Evolutionary conservation across 2,888 invertebrate species (phyloP).

Genomic region (Ctenicera cuprea): DNA sequence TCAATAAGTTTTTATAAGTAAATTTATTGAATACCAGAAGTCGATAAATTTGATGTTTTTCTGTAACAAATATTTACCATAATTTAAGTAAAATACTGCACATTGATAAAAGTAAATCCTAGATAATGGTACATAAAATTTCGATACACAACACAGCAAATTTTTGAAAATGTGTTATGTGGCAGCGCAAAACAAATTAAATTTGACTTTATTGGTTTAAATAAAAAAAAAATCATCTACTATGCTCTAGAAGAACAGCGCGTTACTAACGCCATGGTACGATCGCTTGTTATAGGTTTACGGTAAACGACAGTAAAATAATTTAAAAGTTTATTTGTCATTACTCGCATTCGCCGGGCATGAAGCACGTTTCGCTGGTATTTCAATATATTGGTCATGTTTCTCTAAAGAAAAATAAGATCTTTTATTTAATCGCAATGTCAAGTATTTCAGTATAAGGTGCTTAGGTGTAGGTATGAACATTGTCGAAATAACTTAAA

Average conservation of each 20-base stretch:
- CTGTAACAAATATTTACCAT: too few relatives aligned
- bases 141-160: too few relatives aligned
- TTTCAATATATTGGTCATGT: conserved; percentile 22
- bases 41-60: too few relatives aligned
- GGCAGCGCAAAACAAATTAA: not conserved
- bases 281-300: not conserved
- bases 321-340: conserved; percentile 13
- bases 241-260: not conserved
- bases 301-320: not conserved
- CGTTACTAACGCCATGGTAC: not conserved
- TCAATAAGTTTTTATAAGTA: too few relatives aligned
- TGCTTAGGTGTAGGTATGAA: too few relatives aligned
- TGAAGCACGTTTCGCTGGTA: not conserved
- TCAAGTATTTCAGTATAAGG: conserved; percentile 7
- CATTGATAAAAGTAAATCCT: too few relatives aligned
- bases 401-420: conserved; percentile 13
- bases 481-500: too few relatives aligned
- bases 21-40: too few relatives aligned
- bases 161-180: too few relatives aligned
- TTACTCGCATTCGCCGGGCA: conserved; percentile 1
- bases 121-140: too few relatives aligned
- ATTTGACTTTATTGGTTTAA: not conserved
- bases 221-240: not conserved
- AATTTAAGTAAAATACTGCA: too few relatives aligned
- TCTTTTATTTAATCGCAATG: conserved; percentile 24